A percentile compares a stretch with the other conserved stretches of the same genome.
These are phyloP conservation scores for Novumbra hubbsi DNA, from an alignment of 2,797 vertebrate species.

Conservation along the genomic window DNA sequence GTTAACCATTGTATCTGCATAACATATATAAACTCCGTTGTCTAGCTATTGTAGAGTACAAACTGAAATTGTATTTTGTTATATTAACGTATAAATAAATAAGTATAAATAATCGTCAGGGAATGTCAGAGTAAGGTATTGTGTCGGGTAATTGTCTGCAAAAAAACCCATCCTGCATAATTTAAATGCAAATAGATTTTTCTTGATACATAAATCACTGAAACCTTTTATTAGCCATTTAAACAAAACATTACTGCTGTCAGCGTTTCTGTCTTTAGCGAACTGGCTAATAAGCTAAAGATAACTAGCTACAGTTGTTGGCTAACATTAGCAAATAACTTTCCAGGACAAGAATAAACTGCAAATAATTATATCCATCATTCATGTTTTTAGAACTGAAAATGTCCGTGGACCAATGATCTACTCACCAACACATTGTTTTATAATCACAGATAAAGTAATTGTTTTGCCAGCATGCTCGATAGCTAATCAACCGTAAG, in stretches of 20 bases:
- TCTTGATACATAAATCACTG: neutral
- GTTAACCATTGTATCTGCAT: too few species aligned
- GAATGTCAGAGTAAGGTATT: too few species aligned
- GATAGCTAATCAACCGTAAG: slow-evolving; percentile 16
- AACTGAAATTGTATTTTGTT: too few species aligned
- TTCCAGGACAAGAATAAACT: neutral
- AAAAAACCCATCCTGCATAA: neutral
- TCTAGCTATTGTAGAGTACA: too few species aligned
- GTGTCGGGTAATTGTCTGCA: neutral
- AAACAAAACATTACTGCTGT: neutral
- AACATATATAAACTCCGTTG: too few species aligned
- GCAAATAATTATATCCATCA: too few species aligned
- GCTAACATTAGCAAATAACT: neutral
- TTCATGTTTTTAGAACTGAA: neutral
- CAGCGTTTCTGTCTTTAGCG: neutral
- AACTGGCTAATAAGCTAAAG: neutral
- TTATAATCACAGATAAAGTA: neutral
- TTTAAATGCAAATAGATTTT: neutral
- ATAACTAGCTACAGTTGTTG: neutral
- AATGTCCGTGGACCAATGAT: neutral
- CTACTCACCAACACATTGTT: neutral
- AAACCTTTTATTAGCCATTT: neutral
- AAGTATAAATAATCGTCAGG: too few species aligned
- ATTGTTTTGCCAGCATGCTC: slow-evolving; percentile 39
- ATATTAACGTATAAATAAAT: too few species aligned